Percentiles rank a stretch among this genome's conserved stretches.
Evolutionary conservation across 1,140 invertebrate species (phyloP).

Genomic region (Ridgeia piscesae): DNA sequence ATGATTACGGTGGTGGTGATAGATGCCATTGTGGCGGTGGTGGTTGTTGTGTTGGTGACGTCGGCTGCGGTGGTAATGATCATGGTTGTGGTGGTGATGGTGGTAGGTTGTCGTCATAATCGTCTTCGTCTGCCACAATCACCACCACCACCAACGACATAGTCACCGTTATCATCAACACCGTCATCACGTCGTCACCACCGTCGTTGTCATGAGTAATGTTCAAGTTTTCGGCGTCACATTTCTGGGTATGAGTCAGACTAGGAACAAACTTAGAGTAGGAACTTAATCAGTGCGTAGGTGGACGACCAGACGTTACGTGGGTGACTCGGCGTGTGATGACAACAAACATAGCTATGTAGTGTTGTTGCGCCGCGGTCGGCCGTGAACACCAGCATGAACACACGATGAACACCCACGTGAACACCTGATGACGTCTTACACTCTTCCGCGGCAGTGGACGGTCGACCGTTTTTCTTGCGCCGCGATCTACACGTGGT

Average conservation of each 20-base stretch:
- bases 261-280: not conserved
- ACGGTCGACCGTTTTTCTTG: not conserved
- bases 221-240: too few species aligned
- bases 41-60: not conserved
- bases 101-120: too few species aligned
- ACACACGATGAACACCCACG: too few species aligned
- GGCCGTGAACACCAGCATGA: too few species aligned
- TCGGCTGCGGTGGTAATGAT: too few species aligned
- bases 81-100: too few species aligned
- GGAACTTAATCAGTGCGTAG: not conserved
- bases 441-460: too few species aligned
- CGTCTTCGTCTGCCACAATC: not conserved
- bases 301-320: not conserved
- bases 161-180: not conserved
- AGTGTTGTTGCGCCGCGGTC: not conserved
- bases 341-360: not conserved
- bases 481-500: not conserved
- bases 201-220: not conserved
- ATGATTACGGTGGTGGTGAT: not conserved
- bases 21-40: not conserved
- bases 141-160: not conserved
- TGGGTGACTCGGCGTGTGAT: not conserved
- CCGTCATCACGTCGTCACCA: not conserved
- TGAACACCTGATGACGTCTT: too few species aligned
- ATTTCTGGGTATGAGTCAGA: not conserved